Conservation (phyloP, 2,888 invertebrate genomes). For the Xestia ashworthii region DNA sequence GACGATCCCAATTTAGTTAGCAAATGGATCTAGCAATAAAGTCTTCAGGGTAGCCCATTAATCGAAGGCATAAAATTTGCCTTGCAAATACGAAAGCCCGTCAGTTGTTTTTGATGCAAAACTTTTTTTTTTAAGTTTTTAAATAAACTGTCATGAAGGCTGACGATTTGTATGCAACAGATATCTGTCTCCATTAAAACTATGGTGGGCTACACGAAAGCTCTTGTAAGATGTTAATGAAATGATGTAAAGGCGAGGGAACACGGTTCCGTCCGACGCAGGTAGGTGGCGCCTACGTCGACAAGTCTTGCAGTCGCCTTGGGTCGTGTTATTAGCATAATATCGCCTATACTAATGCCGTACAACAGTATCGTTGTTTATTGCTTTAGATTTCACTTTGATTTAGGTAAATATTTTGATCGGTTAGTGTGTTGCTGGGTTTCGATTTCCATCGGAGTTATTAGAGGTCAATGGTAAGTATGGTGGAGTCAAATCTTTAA, state of each 20-base stretch:
- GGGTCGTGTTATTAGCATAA: conserved; percentile 68
- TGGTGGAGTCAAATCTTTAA: conserved; percentile 13
- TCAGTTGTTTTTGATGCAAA: conserved; percentile 35
- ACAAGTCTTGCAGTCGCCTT: conserved; percentile 64
- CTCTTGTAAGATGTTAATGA: conserved; percentile 76
- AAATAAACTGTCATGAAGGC: conserved; percentile 45
- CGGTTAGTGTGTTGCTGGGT: conserved; percentile 25
- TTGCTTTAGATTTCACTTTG: conserved; percentile 56
- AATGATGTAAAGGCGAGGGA: conserved; percentile 72
- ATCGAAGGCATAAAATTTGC: conserved; percentile 52
- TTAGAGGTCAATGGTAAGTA: conserved; percentile 13
- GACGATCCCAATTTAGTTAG: conserved; percentile 51
- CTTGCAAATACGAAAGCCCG: conserved; percentile 54
- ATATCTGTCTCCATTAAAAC: conserved; percentile 68
- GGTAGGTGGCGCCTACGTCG: conserved; percentile 80
- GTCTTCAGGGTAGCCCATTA: conserved; percentile 42
- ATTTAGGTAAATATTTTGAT: conserved; percentile 57
- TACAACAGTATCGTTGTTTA: conserved; percentile 56
- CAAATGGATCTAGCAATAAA: conserved; percentile 52
- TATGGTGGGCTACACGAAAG: conserved; percentile 71
- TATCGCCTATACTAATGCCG: conserved; percentile 55
- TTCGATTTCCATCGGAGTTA: conserved; percentile 18
- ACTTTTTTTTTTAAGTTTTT: conserved; percentile 29
- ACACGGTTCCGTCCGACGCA: conserved; percentile 74
- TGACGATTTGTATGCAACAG: conserved; percentile 56